Evolutionary conservation across 2,888 invertebrate species (phyloP), one percentile per base, ranked within the genome.

Genomic region (Lasioglossum leucozonium): DNA sequence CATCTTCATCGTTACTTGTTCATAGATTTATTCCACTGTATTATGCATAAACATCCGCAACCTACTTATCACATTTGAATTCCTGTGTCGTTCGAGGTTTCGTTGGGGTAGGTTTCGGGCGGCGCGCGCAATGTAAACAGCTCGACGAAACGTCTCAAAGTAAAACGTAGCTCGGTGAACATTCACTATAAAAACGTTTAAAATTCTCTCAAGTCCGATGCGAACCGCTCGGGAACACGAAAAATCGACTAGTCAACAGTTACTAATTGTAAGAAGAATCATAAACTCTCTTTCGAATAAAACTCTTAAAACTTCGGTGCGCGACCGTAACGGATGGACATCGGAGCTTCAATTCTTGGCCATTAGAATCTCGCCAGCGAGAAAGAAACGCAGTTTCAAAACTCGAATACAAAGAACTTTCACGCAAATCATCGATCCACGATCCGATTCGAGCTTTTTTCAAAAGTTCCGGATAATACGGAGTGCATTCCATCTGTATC

Each of bases 341-440:
- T 26, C 34, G 62, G 72, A 62, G 44, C 18, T 78, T 81, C 18
- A 34, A 55, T 82, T 62, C 30, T 72, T 77, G 77, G 80, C 78
- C 67, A 79, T 75, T 81, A 85, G 91, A 89, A 91, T 93, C 93
- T 93, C 93, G 93, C 93, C 93, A 77, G 93, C 93, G 93, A 93
- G 93, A 92, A 92, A 88, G 67, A 89, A 88, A 87, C 79, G 72
- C 72, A 72, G 37, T 71, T 84, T 79, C 80, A 84, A 80, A 83
- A 80, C 71, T 67, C 69, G 71, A 79, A 80, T 85, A 81, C 47
- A 82, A 87, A 82, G 67, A 78, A 34, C 62, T 62, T 69, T 69
- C 62, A 74, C 65, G 44, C 79, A 55, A 71, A 71, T 77, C 74
- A 62, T 81, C 73, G 62, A 71, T 77, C 47, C n/a, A 42, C 71